phyloP scores from a whole-genome alignment of 2,113 vertebrate genomes.

The Colossoma macropomum region DNA sequence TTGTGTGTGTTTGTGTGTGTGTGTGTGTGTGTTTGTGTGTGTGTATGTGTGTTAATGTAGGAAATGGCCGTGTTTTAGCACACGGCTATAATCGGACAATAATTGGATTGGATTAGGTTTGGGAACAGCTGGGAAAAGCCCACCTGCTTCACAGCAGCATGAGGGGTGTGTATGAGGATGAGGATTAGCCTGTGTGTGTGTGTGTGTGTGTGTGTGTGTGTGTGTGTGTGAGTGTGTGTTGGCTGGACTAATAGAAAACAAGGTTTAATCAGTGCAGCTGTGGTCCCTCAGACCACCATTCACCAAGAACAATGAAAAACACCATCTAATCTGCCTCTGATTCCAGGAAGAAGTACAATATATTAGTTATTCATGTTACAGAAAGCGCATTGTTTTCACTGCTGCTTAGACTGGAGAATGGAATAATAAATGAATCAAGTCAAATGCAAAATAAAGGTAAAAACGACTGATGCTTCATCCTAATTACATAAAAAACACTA shows the following conservation, averaged over 20 bases:
- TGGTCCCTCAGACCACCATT: not conserved
- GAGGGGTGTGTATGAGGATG: not conserved
- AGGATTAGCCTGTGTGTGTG: not conserved
- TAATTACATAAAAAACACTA: no score
- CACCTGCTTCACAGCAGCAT: not conserved
- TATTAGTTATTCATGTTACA: not conserved
- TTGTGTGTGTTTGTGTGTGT: no score
- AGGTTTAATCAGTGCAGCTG: not conserved
- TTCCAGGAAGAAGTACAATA: not conserved
- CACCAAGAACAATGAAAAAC: not conserved
- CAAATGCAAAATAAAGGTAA: no score
- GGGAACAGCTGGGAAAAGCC: slow-evolving; percentile 1
- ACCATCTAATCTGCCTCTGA: not conserved
- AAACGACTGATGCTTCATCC: no score
- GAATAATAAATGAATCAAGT: no score
- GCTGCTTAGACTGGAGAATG: no score
- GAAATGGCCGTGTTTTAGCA: slow-evolving; percentile 40
- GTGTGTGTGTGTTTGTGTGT: not conserved
- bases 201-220: not conserved
- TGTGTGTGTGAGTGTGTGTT: not conserved
- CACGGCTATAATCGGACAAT: slow-evolving; percentile 43
- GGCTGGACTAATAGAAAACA: not conserved
- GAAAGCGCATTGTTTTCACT: not conserved
- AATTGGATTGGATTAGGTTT: slow-evolving; percentile 28
- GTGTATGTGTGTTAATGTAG: slow-evolving; percentile 30